A percentile compares a stretch with the other conserved stretches of the same genome.
Evolutionary conservation across 2,797 vertebrate genomes (phyloP).

Genomic region (Siniperca undulata): DNA sequence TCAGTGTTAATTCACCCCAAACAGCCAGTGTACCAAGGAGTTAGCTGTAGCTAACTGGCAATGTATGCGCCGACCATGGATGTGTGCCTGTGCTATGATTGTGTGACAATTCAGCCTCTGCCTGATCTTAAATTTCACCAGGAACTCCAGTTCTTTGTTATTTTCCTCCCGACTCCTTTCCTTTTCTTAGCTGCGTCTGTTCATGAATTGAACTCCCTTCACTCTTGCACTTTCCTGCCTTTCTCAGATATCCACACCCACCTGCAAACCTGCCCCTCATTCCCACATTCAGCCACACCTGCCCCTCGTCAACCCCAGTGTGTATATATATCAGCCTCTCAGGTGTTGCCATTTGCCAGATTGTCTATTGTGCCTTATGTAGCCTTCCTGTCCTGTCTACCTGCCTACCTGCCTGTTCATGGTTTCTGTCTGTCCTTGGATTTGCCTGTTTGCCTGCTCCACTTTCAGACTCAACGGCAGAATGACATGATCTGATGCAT

Average conservation of each 20-base stretch:
- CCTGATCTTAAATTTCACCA: neutral
- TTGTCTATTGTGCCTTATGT: neutral
- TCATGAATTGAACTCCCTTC: neutral
- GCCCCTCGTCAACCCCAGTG: neutral
- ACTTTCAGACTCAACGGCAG: neutral
- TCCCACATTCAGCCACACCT: constrained; percentile 7
- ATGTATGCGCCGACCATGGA: neutral
- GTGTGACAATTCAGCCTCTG: neutral
- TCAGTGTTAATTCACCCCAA: neutral
- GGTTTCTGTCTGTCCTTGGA: neutral
- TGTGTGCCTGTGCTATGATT: neutral
- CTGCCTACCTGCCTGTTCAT: neutral
- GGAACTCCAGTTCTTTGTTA: neutral
- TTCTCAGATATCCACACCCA: neutral
- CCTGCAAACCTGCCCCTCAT: neutral
- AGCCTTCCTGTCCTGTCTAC: neutral
- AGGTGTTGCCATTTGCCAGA: neutral
- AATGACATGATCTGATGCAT: too few species aligned
- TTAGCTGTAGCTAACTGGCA: neutral
- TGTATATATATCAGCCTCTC: neutral
- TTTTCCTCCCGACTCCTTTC: neutral
- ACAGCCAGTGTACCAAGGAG: neutral
- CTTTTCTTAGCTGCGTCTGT: neutral
- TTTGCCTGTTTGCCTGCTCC: neutral
- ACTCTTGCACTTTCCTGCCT: neutral